Base-by-base conservation (phyloP, 2,888 invertebrate genomes). In the Catocala fraxini region DNA sequence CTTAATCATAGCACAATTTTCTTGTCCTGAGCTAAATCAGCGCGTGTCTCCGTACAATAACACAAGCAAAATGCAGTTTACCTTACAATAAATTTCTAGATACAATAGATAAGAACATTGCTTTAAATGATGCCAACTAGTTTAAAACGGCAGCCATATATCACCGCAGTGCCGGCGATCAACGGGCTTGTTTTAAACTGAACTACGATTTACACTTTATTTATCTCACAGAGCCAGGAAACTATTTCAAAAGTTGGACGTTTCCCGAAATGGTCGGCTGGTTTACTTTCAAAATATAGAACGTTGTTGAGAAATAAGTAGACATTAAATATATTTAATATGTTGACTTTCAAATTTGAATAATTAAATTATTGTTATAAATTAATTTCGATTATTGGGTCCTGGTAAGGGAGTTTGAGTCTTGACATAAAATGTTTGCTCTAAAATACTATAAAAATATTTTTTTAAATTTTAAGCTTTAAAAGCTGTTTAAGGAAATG, bases 111-210 rank as follows among this genome's bases (percentile, higher is more conserved):
- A 75, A 68, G 55, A 53, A 56, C 63, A 49, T 54, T 57, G 61
- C 41, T 65, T 51, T 67, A 68, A 70, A 65, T 60, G 68, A 66
- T 64, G 58, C 56, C 59, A 68, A 74, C 72, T 62, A 49, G 74
- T 64, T 65, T 4, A 12, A 61, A 67, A 58, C 51, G 57, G 47
- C 49, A 65, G 46, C 57, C 73, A 71, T 77, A 72, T 65, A 72
- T 74, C 68, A 70, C 57, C 55, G 33, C 51, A 5, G 59, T 41
- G 33, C 56, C 51, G n/a, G 57, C 74, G 60, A 60, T 77, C 75
- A 69, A 52, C 65, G 48, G 10, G 62, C 65, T 68, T 63, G 73
- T 76, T 76, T 75, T 68, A 71, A 55, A 73, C 61, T 60, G 43
- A 56, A 57, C 62, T 15, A 25, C 62, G 61, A 73, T 73, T 71